These are phyloP conservation scores for Crocuta crocuta DNA, from an alignment of 2,113 vertebrate species.

Conservation along the genomic window DNA sequence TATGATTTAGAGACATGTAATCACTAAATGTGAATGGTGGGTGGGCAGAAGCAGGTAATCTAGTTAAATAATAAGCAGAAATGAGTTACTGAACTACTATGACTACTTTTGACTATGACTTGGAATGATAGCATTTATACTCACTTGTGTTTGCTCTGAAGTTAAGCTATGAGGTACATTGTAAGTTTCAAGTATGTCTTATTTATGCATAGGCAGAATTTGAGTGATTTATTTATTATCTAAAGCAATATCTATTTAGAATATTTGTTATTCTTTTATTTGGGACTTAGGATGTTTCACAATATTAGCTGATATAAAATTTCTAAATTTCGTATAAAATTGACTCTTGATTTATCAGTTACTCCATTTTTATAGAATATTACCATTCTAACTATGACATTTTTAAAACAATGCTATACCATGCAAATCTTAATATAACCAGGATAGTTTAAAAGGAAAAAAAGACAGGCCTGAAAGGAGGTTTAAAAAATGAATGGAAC, in stretches of 20 bases:
- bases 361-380: constrained; percentile 55
- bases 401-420: background rate
- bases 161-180: background rate
- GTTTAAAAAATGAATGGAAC: constrained; percentile 8
- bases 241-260: background rate
- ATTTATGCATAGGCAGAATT: background rate
- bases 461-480: background rate
- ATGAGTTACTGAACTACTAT: background rate
- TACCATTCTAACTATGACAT: constrained; percentile 26
- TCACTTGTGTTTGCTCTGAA: background rate
- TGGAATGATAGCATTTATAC: background rate
- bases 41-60: background rate
- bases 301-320: background rate
- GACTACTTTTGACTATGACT: background rate
- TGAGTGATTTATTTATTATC: constrained; percentile 3
- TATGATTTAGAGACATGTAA: background rate
- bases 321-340: constrained; percentile 21
- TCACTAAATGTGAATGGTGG: background rate
- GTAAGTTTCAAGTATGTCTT: background rate
- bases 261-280: constrained; percentile 13
- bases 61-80: background rate
- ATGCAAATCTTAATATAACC: constrained; percentile 44
- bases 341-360: constrained; percentile 38
- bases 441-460: background rate
- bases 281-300: background rate